Evolutionary conservation across 2,888 invertebrate species (phyloP).

Genomic region (Cyclophora albipunctata): DNA sequence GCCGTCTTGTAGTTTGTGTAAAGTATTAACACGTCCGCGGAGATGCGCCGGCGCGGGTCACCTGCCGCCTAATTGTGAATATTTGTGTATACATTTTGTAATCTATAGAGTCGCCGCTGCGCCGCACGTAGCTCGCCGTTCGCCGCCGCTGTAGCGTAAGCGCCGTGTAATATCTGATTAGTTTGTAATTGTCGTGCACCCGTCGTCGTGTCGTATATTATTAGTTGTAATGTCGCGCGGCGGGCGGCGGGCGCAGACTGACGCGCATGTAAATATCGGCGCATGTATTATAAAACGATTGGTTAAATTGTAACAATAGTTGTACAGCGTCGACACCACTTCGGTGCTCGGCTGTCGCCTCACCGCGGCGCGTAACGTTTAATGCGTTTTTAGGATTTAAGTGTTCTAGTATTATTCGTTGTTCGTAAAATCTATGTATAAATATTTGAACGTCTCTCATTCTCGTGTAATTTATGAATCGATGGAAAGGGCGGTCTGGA

Average conservation of each 20-base stretch:
- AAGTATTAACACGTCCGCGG: conserved; percentile 49
- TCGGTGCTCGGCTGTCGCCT: conserved; percentile 60
- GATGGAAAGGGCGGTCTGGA: conserved; percentile 56
- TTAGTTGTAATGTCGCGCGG: conserved; percentile 20
- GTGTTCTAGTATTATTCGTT: conserved; percentile 76
- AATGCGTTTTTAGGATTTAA: conserved; percentile 61
- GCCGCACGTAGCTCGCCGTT: conserved; percentile 23
- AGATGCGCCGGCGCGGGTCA: conserved; percentile 6
- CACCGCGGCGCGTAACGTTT: conserved; percentile 56
- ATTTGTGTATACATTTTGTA: conserved; percentile 70
- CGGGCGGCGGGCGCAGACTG: conserved; percentile 25
- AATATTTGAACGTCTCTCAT: conserved; percentile 75
- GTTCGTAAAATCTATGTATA: conserved; percentile 76
- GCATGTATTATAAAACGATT: conserved; percentile 21
- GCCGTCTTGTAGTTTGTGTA: conserved; percentile 71
- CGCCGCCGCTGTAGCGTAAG: conserved; percentile 1
- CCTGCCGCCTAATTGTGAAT: conserved; percentile 49
- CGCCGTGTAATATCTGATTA: conserved; percentile 31
- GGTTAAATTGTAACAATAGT: conserved; percentile 54
- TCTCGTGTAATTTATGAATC: conserved; percentile 73
- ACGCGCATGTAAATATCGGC: conserved; percentile 27
- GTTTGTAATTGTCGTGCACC: conserved; percentile 20
- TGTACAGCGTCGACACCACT: conserved; percentile 62
- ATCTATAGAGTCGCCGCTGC: conserved; percentile 49
- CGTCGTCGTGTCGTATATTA: conserved; percentile 22